Conservation (phyloP, 1,140 invertebrate genomes). For the Aricia agestis region DNA sequence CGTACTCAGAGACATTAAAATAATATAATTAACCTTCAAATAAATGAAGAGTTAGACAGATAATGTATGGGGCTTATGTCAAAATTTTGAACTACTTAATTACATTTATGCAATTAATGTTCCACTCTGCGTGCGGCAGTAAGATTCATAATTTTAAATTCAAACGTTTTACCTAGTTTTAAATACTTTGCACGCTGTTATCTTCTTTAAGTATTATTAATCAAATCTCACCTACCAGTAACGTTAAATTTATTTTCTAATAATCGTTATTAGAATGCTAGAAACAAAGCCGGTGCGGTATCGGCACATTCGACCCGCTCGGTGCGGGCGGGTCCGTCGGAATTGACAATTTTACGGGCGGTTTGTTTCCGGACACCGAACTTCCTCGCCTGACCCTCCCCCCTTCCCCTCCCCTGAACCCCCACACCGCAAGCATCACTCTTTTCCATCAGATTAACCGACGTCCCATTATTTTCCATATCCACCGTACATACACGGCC, state of each 20-base stretch:
- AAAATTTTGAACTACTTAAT: no score
- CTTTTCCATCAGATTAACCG: slow-evolving; percentile 26
- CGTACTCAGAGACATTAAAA: no score
- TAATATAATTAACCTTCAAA: no score
- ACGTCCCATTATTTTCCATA: slow-evolving; percentile 24
- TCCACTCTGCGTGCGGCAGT: no score
- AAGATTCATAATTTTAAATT: no score
- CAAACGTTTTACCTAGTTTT: no score
- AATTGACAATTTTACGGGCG: slow-evolving; percentile 80
- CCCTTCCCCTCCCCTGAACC: slow-evolving; percentile 33
- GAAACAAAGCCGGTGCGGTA: slow-evolving; percentile 19
- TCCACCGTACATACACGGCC: background rate
- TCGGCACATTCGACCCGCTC: slow-evolving; percentile 54
- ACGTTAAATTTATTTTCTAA: background rate
- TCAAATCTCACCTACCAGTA: no score
- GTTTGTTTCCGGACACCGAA: slow-evolving; percentile 77
- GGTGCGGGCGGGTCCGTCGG: slow-evolving; percentile 65
- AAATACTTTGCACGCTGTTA: no score
- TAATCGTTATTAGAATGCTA: background rate
- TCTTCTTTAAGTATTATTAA: no score
- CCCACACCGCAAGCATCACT: slow-evolving; percentile 31
- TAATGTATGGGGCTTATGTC: no score
- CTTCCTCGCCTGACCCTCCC: slow-evolving; percentile 39
- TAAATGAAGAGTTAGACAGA: no score
- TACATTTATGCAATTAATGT: no score